Evolutionary conservation across 2,797 vertebrate species (phyloP), one percentile per base, ranked within the genome.

Genomic region (Etheostoma perlongum): DNA sequence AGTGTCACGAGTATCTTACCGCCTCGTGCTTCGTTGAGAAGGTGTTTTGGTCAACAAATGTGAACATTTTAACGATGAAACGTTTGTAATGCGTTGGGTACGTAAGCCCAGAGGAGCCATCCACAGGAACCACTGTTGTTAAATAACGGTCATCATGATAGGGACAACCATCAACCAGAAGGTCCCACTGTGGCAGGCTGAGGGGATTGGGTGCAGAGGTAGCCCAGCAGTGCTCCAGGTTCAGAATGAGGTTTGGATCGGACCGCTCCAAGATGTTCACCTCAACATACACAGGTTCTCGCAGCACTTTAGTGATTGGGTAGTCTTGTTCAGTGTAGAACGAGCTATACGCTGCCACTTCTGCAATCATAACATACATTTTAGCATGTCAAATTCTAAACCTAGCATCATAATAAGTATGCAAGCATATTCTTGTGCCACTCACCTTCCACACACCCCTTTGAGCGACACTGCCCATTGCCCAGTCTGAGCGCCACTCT

Each of bases 221-320:
- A 75, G 93, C 93, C 95, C 95, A 96, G 85, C 95, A 95, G 81
- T 88, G 89, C 63, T 95, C 92, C 78, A 96, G 87, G 33, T 85
- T 90, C 67, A 96, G 81, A 64, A 91, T 2, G 0, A 95, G 60
- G 61, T 93, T 93, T 2, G 94, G 93, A 27, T 96, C 95, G 0
- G 84, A 81, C 72, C 89, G 72, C 4, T 88, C 91, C 67, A 93
- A 53, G 63, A 95, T 76, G 46, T 18, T 84, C 18, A 95, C 95
- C 66, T 95, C 90, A 12, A 93, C 88, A 55, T 92, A 92, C 14
- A 95, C 59, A 0, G 93, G 92, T 18, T 95, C 90, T 62, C 78
- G 78, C 76, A 96, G 76, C 12, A 79, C 52, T 79, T 95, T 95
- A 0, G 82, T 90, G 65, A 96, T 18, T 1, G 95, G 95, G 75